phyloP scores from a whole-genome alignment of 37 sponge, comb jelly and placozoan genomes.

The Beroe forskalii region DNA sequence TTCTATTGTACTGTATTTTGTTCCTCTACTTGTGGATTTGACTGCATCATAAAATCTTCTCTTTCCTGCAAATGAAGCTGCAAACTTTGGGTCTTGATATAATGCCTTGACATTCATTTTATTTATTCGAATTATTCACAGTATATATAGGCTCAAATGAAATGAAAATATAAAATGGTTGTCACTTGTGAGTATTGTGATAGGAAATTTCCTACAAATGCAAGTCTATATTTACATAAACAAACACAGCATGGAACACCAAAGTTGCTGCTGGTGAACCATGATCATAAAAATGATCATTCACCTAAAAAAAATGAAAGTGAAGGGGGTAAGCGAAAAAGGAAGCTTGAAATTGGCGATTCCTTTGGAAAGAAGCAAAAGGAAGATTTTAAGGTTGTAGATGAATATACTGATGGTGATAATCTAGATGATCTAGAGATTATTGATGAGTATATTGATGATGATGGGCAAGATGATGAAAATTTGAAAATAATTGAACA shows the following conservation, averaged over 20 bases:
- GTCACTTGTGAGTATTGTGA: not conserved
- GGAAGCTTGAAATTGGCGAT: not conserved
- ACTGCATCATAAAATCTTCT: not conserved
- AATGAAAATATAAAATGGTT: not conserved
- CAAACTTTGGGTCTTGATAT: slow-evolving; percentile 10
- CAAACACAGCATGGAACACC: not conserved
- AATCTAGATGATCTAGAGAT: not conserved
- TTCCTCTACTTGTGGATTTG: not conserved
- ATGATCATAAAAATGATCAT: not conserved
- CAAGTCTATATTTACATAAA: not conserved
- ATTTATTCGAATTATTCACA: not conserved
- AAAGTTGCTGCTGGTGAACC: not conserved
- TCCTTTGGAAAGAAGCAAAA: not conserved
- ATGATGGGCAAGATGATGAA: not conserved
- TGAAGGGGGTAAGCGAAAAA: not conserved
- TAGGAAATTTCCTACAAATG: not conserved
- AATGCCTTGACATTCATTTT: not conserved
- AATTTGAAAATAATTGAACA: not conserved
- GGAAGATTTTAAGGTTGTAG: not conserved
- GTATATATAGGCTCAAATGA: not conserved
- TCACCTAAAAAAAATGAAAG: not conserved
- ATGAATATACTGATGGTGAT: not conserved
- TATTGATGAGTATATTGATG: not conserved
- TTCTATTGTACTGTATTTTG: not conserved
- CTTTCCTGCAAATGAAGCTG: not conserved